Base-by-base conservation (phyloP, 2,113 vertebrate genomes). In the Neofelis nebulosa region DNA sequence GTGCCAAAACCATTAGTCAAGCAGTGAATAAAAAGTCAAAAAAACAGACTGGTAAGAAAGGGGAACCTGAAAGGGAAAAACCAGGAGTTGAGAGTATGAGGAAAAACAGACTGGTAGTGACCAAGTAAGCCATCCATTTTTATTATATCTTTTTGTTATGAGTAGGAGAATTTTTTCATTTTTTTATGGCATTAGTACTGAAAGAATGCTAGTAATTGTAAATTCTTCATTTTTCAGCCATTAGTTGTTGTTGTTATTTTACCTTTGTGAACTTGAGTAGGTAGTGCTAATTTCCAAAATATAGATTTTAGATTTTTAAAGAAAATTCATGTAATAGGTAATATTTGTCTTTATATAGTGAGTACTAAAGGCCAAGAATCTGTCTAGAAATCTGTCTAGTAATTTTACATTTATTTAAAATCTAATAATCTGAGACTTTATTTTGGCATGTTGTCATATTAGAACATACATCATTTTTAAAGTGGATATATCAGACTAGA, bases 1-100 rank as follows among this genome's bases (percentile, higher is more conserved):
- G 99, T 99, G 99, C 99, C 97, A 99, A 99, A 99, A 99, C 99
- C 98, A 99, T 99, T 99, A 99, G 99, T 99, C 99, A 99, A 99
- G 99, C 99, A 65, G 99, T 99, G 98, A 99, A 99, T 98, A 99
- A 99, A 98, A 99, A 99, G 98, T 99, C 99, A 94, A 99, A 99
- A 99, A 99, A 99, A 98, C 99, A 99, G 95, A 99, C 99, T 5
- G 99, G 99, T 97, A 99, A 99, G 99, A 99, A 99, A 98, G 99
- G 99, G 79, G 99, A 99, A 98, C 99, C 99, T 5, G 99, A 99
- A 98, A 99, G 99, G 82, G 99, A 99, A 98, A 99, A 99, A 91
- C 99, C 99, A 4, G 99, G 99, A 91, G 99, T 99, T 97, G 99
- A 99, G 99, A 99, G 99, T 99, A 99, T 99, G 99, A 99, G 99